Percentiles rank a stretch among this genome's conserved stretches.
Conservation (phyloP, 2,797 vertebrate species). For the Arnoldichthys spilopterus region DNA sequence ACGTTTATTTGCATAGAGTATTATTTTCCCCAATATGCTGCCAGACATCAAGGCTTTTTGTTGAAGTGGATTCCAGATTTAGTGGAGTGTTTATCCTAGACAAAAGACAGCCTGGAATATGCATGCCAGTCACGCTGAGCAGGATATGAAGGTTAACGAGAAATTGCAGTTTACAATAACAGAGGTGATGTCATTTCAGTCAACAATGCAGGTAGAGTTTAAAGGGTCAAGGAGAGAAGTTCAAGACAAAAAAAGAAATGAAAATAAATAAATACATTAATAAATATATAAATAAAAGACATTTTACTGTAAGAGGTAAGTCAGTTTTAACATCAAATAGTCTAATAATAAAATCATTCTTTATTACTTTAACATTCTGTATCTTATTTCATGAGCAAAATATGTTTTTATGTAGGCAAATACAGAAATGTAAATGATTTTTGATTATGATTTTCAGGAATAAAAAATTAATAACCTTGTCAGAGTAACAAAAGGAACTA, state of each 20-base stretch:
- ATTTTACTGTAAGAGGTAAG: no score
- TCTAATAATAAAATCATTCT: no score
- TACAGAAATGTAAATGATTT: no score
- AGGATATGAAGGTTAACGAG: conserved; percentile 1
- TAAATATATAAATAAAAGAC: no score
- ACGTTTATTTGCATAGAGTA: conserved; percentile 1
- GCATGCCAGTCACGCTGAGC: not conserved
- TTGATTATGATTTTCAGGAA: no score
- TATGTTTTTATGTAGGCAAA: no score
- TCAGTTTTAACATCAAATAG: no score
- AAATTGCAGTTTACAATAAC: conserved; percentile 3
- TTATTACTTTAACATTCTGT: no score
- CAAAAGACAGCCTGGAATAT: conserved; percentile 1
- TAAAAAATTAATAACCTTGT: no score
- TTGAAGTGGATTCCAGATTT: not conserved
- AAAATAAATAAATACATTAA: no score
- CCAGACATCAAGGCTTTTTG: not conserved
- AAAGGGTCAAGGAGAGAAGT: not conserved
- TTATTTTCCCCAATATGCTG: not conserved
- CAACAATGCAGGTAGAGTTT: not conserved
- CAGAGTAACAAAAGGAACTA: no score
- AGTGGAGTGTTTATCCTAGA: not conserved
- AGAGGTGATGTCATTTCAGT: not conserved
- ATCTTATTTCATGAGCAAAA: no score
- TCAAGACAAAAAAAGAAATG: not conserved